Percentiles rank a stretch among this genome's conserved stretches.
These are phyloP conservation scores for Siderastrea siderea DNA, from an alignment of 92 coral and sea anemone genomes.

Conservation along the genomic window DNA sequence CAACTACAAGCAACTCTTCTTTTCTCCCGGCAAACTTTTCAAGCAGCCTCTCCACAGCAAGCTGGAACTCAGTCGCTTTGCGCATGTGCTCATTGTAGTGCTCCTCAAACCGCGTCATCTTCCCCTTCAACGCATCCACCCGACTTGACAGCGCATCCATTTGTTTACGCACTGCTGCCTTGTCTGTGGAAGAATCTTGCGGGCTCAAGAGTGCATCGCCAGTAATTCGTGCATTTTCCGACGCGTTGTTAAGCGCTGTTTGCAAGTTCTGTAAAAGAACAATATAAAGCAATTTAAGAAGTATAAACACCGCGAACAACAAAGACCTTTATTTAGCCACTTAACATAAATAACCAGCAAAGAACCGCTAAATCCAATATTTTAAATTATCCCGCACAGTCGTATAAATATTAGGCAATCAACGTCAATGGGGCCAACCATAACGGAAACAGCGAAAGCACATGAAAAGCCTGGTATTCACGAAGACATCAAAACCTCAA, in stretches of 20 bases:
- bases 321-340: background rate
- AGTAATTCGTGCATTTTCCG: constrained; percentile 57
- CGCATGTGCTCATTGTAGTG: constrained; percentile 91
- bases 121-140: constrained; percentile 84
- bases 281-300: background rate
- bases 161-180: constrained; percentile 86
- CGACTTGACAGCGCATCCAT: constrained; percentile 90
- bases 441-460: background rate
- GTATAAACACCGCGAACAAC: background rate
- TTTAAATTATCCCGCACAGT: background rate
- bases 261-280: constrained; percentile 61
- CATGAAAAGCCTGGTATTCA: background rate
- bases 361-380: constrained; percentile 4
- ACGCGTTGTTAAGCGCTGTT: constrained; percentile 62
- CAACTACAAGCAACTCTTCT: constrained; percentile 64
- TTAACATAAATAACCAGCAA: background rate
- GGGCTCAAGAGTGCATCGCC: constrained; percentile 80
- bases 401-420: constrained; percentile 1
- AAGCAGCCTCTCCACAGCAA: constrained; percentile 87
- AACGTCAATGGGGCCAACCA: background rate
- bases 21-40: constrained; percentile 87
- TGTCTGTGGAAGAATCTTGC: constrained; percentile 84
- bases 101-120: constrained; percentile 83
- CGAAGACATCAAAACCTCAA: background rate
- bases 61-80: constrained; percentile 83